phyloP scores from a whole-genome alignment of 2,113 vertebrate genomes.

The Pitta sordida region DNA sequence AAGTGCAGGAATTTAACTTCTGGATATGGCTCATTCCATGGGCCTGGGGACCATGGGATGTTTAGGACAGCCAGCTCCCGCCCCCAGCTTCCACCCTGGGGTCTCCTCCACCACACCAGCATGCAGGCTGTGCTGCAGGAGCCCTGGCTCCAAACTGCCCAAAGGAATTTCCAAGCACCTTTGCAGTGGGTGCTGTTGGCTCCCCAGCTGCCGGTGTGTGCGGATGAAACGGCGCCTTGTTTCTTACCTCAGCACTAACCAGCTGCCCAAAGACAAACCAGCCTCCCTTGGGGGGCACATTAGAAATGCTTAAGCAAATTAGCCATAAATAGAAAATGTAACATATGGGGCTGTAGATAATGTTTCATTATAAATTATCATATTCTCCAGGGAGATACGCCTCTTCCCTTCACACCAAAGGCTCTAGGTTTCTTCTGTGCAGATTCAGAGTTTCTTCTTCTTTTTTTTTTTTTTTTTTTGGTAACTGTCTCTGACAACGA shows the following conservation, averaged over 20 bases:
- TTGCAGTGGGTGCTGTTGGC: background rate
- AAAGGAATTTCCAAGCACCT: background rate
- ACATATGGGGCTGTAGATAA: constrained; percentile 68
- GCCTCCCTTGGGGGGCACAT: constrained; percentile 31
- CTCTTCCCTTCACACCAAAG: constrained; percentile 64
- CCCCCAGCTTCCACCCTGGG: accelerated
- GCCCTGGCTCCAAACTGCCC: accelerated
- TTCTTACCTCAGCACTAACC: constrained; percentile 6
- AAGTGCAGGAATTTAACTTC: background rate
- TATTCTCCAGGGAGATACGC: constrained; percentile 59
- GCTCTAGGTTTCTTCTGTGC: constrained; percentile 37
- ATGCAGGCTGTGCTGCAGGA: background rate
- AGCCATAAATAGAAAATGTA: constrained; percentile 65
- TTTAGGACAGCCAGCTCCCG: background rate
- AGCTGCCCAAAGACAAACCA: constrained; percentile 50
- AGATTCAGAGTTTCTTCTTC: background rate
- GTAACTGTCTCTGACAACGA: background rate
- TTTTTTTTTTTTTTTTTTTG: background rate
- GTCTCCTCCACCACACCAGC: accelerated
- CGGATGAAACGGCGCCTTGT: background rate
- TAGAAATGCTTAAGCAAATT: constrained; percentile 54
- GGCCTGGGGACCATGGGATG: background rate
- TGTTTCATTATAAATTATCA: constrained; percentile 61
- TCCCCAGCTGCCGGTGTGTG: background rate
- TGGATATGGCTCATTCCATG: accelerated